Percentiles rank a stretch among this genome's conserved stretches.
Conservation (phyloP, 2,888 invertebrate species). For the Aphidoletes aphidimyza region DNA sequence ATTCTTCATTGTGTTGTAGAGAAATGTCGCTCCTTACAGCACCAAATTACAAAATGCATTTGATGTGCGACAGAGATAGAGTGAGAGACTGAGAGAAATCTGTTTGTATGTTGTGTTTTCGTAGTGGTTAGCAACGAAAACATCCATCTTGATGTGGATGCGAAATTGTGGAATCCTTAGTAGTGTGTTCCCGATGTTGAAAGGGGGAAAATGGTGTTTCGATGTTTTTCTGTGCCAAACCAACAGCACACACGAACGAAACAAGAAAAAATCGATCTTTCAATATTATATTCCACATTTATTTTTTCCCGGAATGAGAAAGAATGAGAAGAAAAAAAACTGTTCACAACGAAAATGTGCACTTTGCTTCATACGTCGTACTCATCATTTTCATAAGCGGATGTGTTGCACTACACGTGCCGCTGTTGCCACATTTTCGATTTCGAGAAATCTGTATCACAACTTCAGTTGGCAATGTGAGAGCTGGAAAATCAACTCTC, state of each 20-base stretch:
- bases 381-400: neutral
- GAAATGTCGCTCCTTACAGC: too few species aligned
- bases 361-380: neutral
- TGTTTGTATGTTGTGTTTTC: neutral
- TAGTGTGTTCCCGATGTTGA: neutral
- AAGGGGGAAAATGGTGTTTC: constrained; percentile 30
- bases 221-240: constrained; percentile 9
- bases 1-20: too few species aligned
- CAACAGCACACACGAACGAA: neutral
- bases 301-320: constrained; percentile 18
- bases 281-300: neutral
- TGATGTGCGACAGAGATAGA: too few species aligned
- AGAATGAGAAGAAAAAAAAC: too few species aligned
- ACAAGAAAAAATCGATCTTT: neutral
- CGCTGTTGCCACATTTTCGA: constrained; percentile 21
- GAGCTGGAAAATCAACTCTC: neutral
- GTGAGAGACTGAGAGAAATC: too few species aligned
- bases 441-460: neutral
- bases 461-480: neutral
- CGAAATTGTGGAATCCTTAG: neutral
- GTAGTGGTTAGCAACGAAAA: neutral
- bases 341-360: neutral
- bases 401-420: constrained; percentile 31
- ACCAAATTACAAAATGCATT: neutral
- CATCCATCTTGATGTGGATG: neutral